These are phyloP conservation scores for Eupithecia abbreviata DNA, from an alignment of 2,888 invertebrate genomes.

Conservation along the genomic window DNA sequence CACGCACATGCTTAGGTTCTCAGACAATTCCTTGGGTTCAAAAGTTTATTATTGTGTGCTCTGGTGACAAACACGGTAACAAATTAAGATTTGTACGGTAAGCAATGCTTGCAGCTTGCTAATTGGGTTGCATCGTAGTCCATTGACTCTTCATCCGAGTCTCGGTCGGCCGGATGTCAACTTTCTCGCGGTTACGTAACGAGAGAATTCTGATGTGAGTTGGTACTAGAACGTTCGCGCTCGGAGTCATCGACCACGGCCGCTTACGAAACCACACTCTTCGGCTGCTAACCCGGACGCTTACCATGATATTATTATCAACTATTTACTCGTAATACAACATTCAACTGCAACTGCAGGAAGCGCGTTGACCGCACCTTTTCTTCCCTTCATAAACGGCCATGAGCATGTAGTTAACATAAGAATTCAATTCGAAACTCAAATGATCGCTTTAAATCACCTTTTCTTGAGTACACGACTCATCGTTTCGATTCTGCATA, in stretches of 20 bases:
- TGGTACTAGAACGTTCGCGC: slow-evolving; percentile 78
- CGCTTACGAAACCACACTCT: slow-evolving; percentile 76
- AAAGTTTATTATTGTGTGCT: neutral
- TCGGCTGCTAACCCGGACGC: slow-evolving; percentile 60
- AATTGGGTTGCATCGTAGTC: slow-evolving; percentile 59
- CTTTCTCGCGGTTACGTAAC: slow-evolving; percentile 82
- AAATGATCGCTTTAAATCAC: neutral
- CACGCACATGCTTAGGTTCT: neutral
- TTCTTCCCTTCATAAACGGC: neutral
- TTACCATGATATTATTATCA: slow-evolving; percentile 48
- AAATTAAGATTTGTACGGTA: slow-evolving; percentile 12
- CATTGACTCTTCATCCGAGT: slow-evolving; percentile 61
- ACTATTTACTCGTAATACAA: slow-evolving; percentile 30
- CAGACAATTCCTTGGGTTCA: neutral
- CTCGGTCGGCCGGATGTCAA: slow-evolving; percentile 75
- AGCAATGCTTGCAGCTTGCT: slow-evolving; percentile 39
- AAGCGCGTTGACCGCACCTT: neutral
- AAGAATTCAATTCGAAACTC: neutral
- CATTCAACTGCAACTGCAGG: slow-evolving; percentile 11
- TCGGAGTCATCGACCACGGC: slow-evolving; percentile 83
- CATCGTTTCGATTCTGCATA: slow-evolving; percentile 12
- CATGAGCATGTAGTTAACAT: neutral
- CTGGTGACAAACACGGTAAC: neutral
- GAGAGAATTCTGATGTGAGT: slow-evolving; percentile 68
- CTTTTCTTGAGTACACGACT: slow-evolving; percentile 2